These are phyloP conservation scores for Girardinichthys multiradiatus DNA, from an alignment of 2,113 vertebrate species.

Conservation along the genomic window DNA sequence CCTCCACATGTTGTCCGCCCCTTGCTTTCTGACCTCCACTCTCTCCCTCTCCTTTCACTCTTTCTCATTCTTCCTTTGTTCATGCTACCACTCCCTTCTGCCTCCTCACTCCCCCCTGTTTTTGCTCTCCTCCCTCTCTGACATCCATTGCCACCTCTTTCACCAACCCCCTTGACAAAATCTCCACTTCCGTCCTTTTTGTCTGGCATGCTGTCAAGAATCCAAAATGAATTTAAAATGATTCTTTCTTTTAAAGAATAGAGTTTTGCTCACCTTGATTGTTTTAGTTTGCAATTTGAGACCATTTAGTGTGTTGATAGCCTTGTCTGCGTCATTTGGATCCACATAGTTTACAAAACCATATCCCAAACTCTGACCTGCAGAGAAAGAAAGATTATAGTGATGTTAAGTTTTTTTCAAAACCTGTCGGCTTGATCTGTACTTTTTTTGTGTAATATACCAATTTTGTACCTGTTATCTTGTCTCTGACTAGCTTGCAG, in stretches of 20 bases:
- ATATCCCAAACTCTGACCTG: constrained; percentile 96
- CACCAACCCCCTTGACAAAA: constrained; percentile 33
- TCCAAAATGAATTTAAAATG: background rate
- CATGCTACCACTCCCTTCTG: constrained; percentile 61
- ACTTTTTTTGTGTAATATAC: background rate
- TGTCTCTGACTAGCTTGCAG: constrained; percentile 94
- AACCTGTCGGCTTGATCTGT: background rate
- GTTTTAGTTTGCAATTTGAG: constrained; percentile 98
- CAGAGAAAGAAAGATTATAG: constrained; percentile 11
- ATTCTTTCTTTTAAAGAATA: background rate
- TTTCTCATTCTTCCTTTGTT: constrained; percentile 73
- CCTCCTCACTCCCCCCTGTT: constrained; percentile 55
- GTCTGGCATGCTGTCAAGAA: constrained; percentile 14
- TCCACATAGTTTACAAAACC: constrained; percentile 97
- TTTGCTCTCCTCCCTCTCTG: constrained; percentile 72
- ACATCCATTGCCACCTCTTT: constrained; percentile 55
- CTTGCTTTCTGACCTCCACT: constrained; percentile 85
- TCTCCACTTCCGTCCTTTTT: constrained; percentile 58
- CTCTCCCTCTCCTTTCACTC: constrained; percentile 65
- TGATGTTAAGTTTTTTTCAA: constrained; percentile 1
- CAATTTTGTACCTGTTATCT: constrained; percentile 87
- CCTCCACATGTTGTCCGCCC: constrained; percentile 73
- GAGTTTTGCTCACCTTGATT: constrained; percentile 88
- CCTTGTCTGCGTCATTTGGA: constrained; percentile 94
- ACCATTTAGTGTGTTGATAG: constrained; percentile 96